A percentile compares a stretch with the other conserved stretches of the same genome.
phyloP scores from a whole-genome alignment of 2,888 invertebrate genomes.

The Tuberolachnus salignus region DNA sequence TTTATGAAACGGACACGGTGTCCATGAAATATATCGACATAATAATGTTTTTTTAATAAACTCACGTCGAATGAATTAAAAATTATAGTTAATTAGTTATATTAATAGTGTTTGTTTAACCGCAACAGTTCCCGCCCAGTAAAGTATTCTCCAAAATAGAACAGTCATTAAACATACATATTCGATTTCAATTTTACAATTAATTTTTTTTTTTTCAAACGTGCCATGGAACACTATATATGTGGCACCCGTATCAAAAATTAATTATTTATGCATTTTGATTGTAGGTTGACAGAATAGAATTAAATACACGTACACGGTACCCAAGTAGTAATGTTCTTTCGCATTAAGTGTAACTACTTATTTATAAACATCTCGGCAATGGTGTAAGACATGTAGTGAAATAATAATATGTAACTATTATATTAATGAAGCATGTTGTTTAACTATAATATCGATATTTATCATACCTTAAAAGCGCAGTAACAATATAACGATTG shows the following conservation, averaged over 20 bases:
- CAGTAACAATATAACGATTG: no score
- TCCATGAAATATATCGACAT: no score
- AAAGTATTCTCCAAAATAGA: conserved; percentile 18
- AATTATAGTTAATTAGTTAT: no score
- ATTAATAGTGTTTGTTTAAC: conserved; percentile 9
- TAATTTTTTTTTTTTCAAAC: not conserved
- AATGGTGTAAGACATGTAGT: no score
- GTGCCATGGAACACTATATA: not conserved
- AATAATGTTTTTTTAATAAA: no score
- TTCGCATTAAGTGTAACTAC: not conserved
- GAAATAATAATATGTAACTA: no score
- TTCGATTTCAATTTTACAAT: conserved; percentile 13
- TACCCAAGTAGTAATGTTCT: not conserved
- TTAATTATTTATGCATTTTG: conserved; percentile 1
- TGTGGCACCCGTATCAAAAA: not conserved
- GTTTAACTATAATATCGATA: no score
- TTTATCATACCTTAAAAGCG: no score
- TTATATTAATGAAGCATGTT: no score
- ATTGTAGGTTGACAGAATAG: not conserved
- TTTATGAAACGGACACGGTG: no score
- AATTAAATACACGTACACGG: conserved; percentile 10
- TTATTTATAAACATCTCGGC: no score
- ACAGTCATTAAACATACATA: not conserved
- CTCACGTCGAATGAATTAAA: no score
- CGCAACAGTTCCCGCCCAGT: not conserved